These are phyloP conservation scores for Podocnemis expansa DNA, from an alignment of 2,113 vertebrate genomes.

Conservation along the genomic window DNA sequence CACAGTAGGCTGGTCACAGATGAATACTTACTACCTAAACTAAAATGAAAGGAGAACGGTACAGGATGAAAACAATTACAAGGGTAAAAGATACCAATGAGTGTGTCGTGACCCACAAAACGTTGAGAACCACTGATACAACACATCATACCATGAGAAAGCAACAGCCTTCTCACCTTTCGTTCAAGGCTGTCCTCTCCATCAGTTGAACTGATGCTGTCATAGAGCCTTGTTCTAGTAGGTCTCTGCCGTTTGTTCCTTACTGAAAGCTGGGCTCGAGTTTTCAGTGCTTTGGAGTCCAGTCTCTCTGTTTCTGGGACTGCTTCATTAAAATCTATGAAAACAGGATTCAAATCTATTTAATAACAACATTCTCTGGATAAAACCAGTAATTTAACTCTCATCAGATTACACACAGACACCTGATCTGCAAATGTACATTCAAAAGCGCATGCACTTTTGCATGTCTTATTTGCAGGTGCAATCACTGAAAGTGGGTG, in stretches of 20 bases:
- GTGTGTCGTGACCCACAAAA: too few relatives aligned
- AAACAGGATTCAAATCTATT: constrained; percentile 16
- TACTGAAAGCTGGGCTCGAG: constrained; percentile 80
- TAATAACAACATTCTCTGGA: neutral
- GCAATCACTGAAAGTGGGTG: neutral
- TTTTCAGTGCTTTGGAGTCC: constrained; percentile 83
- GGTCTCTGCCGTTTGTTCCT: constrained; percentile 82
- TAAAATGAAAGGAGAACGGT: constrained; percentile 11
- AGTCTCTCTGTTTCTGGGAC: constrained; percentile 81
- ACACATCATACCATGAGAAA: neutral
- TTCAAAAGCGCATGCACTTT: neutral
- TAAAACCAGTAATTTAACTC: neutral
- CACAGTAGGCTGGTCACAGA: constrained; percentile 9
- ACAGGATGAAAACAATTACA: neutral
- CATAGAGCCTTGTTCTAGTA: constrained; percentile 75
- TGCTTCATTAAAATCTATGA: constrained; percentile 80
- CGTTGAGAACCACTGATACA: too few relatives aligned
- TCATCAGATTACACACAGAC: neutral
- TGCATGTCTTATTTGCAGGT: neutral
- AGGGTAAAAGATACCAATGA: too few relatives aligned
- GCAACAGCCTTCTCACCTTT: constrained; percentile 76
- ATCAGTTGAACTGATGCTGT: constrained; percentile 87
- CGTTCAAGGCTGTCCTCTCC: constrained; percentile 85
- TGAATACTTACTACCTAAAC: constrained; percentile 26
- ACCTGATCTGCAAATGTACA: neutral